Evolutionary conservation across 37 sponge, comb jelly and placozoan genomes (phyloP).

Genomic region (Crambe crambe): DNA sequence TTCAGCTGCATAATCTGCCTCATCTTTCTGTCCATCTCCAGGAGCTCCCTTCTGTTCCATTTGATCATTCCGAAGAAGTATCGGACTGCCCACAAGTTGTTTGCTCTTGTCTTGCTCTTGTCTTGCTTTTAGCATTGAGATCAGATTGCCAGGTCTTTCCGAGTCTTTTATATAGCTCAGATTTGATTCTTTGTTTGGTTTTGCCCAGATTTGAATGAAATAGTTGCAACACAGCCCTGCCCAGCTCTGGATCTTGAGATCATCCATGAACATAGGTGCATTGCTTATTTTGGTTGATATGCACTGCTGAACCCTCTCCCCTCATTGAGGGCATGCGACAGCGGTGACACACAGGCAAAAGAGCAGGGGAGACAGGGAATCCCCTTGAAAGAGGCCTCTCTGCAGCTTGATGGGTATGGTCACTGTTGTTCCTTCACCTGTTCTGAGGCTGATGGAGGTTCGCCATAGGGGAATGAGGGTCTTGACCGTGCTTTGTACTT

Average conservation of each 20-base stretch:
- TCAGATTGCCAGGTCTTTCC: neutral
- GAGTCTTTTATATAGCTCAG: neutral
- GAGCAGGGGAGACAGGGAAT: constrained; percentile 41
- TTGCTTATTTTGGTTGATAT: too few relatives aligned
- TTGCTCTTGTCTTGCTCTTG: neutral
- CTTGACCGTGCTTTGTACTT: neutral
- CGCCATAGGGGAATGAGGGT: neutral
- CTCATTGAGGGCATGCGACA: neutral
- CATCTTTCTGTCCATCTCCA: neutral
- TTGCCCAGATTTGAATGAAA: neutral
- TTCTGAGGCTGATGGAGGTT: neutral
- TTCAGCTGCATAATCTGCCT: neutral
- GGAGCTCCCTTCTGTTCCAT: neutral
- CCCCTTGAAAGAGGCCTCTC: constrained; percentile 43
- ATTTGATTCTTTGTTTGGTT: too few relatives aligned
- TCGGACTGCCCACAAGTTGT: neutral
- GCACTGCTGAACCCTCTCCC: too few relatives aligned
- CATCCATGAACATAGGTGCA: constrained; percentile 2
- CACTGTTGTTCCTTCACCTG: neutral
- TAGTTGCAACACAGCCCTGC: constrained; percentile 4
- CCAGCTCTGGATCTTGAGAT: constrained; percentile 9
- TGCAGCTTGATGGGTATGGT: neutral
- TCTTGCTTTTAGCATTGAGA: neutral
- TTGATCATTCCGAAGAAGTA: neutral
- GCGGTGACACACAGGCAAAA: constrained; percentile 10